Evolutionary conservation across 1,140 invertebrate species (phyloP).

Genomic region (Ladona fulva): DNA sequence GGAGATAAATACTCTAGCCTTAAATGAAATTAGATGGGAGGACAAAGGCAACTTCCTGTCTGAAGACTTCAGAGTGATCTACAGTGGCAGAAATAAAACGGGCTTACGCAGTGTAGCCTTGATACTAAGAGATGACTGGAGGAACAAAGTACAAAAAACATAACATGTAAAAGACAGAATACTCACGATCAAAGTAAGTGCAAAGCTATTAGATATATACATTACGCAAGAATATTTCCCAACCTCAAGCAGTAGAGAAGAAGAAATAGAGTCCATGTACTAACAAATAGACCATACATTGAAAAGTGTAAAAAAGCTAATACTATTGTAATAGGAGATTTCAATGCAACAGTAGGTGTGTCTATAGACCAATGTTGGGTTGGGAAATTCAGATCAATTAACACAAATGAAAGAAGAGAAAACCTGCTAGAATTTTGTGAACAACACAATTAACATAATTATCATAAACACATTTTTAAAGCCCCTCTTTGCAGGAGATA

Average conservation of each 20-base stretch:
- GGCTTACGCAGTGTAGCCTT: neutral
- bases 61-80: neutral
- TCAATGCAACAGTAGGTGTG: too few relatives aligned
- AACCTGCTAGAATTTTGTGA: neutral
- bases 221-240: conserved; percentile 17
- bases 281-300: conserved; percentile 14
- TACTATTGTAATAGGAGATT: neutral
- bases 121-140: neutral
- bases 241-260: conserved; percentile 16
- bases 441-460: conserved; percentile 15
- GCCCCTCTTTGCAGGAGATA: conserved; percentile 2
- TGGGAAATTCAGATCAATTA: conserved; percentile 1
- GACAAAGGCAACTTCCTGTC: too few relatives aligned
- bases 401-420: conserved; percentile 10
- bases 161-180: neutral
- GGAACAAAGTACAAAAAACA: neutral
- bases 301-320: conserved; percentile 5
- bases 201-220: conserved; percentile 12
- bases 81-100: neutral
- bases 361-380: too few relatives aligned
- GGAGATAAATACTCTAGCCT: neutral
- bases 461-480: conserved; percentile 13
- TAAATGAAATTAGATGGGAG: neutral
- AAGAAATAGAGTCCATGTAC: conserved; percentile 15
- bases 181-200: conserved; percentile 15